Evolutionary conservation across 1,140 invertebrate genomes (phyloP).

Genomic region (Wasmannia auropunctata): DNA sequence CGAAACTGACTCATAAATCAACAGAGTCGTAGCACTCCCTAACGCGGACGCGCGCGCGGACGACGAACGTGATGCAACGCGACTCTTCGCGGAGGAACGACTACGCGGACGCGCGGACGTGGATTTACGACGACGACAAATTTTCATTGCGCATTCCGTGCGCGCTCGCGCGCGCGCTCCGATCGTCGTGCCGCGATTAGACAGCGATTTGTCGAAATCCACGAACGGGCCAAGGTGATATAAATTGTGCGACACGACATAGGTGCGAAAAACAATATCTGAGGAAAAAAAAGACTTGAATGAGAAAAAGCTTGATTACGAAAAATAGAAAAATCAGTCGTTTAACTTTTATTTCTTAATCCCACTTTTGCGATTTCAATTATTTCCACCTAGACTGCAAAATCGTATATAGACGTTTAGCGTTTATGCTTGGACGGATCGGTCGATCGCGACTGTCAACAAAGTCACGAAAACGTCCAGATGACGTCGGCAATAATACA

Average conservation of each 20-base stretch:
- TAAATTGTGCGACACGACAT: not conserved
- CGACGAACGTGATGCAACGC: conserved; percentile 60
- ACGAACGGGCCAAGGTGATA: not conserved
- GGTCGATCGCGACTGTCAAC: conserved; percentile 4
- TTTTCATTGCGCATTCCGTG: conserved; percentile 43
- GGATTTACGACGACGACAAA: conserved; percentile 58
- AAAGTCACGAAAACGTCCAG: conserved; percentile 26
- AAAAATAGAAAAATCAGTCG: not conserved
- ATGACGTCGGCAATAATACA: not conserved
- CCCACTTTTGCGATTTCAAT: not conserved
- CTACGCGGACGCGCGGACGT: conserved; percentile 29
- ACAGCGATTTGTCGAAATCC: conserved; percentile 49
- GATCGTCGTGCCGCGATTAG: conserved; percentile 37
- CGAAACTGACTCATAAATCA: conserved; percentile 60
- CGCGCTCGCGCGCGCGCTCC: conserved; percentile 14
- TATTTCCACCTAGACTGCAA: not conserved
- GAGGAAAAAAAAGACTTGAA: not conserved
- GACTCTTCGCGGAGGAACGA: conserved; percentile 14
- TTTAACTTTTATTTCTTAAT: not conserved
- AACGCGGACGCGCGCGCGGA: conserved; percentile 34
- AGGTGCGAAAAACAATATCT: not conserved
- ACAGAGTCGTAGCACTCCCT: conserved; percentile 48
- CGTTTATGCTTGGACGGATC: not conserved
- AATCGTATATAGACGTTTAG: not conserved
- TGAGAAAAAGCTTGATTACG: not conserved